Base-by-base conservation (phyloP, 2,888 invertebrate species). In the Drosophila greeni region DNA sequence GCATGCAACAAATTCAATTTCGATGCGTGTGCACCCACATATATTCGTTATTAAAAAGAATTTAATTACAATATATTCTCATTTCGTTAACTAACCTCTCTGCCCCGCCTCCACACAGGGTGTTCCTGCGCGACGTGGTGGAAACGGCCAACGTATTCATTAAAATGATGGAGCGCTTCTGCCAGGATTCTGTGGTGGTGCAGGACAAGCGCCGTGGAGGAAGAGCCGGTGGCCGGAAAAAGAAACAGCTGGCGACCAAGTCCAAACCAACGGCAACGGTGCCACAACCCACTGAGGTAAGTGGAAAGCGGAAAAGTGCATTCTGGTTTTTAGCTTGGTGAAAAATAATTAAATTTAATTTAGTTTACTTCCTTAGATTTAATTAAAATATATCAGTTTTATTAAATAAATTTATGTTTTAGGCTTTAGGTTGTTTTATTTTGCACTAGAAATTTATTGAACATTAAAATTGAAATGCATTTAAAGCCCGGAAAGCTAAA, bases 111-210 rank as follows among this genome's bases (percentile, higher is more conserved):
- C 36, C 87, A 58, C 87, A 61, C 86, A 95, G 95, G 83, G 90
- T 91, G 2, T 98, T 95, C 88, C 90, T 98, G 72, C 92, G 93
- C 73, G 98, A 98, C 89, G 90, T 98, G 57, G 90, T 97, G 8
- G 96, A 97, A 88, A 95, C 97, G 0, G 94, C 94, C 40, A 97
- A 98, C 88, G 91, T 97, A 66, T 98, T 97, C 87, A 87, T 98
- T 65, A 97, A 96, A 91, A 94, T 97, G 93, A 90, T 98, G 85
- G 95, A 97, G 83, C 89, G 90, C 79, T 94, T 91, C 84, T 93
- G 93, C 84, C 91, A 91, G 88, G 87, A 88, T 65, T 89, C 91
- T 5, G 89, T 95, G 36, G 90, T 97, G 12, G 93, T 95, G 5
- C 94, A 94, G 85, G 92, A 93, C 85, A 92, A 84, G 43, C 82